Base-by-base conservation (phyloP, 2,888 invertebrate genomes). In the Argyresthia goedartella region DNA sequence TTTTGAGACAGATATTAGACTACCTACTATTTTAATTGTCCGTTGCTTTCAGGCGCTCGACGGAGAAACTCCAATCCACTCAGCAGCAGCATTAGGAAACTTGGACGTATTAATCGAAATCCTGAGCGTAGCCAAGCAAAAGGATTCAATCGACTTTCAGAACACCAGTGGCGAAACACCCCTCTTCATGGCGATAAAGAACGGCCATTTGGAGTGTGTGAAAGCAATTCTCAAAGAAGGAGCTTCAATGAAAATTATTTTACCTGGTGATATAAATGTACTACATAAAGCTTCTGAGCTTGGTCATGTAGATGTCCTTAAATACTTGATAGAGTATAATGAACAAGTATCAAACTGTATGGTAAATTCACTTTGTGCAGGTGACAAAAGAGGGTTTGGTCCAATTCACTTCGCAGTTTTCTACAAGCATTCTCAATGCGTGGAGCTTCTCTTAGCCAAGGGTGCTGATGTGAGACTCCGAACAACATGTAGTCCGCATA, bases 251-350 rank as follows among this genome's bases (percentile, higher is more conserved):
- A 77, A 77, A 59, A 68, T 79, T 13, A 75, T 68, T 49, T 61
- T 88, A 45, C 76, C 79, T 13, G 84, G 84, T 14, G 74, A 86
- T 25, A 70, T 82, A 0, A 91, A 88, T 43, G 85, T 91, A 48
- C 71, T 91, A n/a, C 91, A 91, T 57, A 70, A 88, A 53, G 90
- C 91, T 39, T 87, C 90, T 43, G 88, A 87, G 59, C 66, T 80
- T 57, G 89, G 90, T 0, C 79, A 88, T 54, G 58, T 77, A 14
- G 84, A 87, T 52, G 88, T 90, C 60, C 77, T 91, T 9, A 81
- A 81, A 63, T 68, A 78, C 25, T 69, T 91, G 45, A 62, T 91
- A 34, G 76, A 79, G 62, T 64, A 79, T 64, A 66, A 88, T 64
- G 66, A 82, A 69, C 57, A 64, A 14, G 60, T 79, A 3, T 71